These are phyloP conservation scores for Thymelicus acteon DNA, from an alignment of 2,888 invertebrate species.

Conservation along the genomic window DNA sequence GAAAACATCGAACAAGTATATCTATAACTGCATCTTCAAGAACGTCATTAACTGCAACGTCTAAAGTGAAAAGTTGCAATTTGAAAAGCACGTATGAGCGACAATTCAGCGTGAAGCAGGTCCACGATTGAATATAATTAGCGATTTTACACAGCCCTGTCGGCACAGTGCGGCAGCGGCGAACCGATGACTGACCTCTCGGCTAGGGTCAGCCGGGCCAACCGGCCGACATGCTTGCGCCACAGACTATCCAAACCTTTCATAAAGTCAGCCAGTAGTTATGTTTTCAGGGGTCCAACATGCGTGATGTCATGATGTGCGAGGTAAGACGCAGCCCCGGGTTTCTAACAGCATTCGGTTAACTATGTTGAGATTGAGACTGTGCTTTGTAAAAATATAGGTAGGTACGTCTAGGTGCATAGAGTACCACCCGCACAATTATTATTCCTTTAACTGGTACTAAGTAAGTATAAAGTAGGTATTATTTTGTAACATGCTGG, in stretches of 20 bases:
- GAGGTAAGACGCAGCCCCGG: background rate
- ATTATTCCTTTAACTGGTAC: no score
- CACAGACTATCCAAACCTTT: slow-evolving; percentile 44
- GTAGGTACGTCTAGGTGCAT: background rate
- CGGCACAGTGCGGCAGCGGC: slow-evolving; percentile 48
- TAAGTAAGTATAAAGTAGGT: no score
- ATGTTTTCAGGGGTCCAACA: background rate
- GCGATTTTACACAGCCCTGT: slow-evolving; percentile 75
- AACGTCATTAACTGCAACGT: slow-evolving; percentile 23
- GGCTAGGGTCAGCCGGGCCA: slow-evolving; percentile 59
- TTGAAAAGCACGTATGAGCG: slow-evolving; percentile 48
- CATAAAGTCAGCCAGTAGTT: background rate
- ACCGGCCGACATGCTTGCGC: slow-evolving; percentile 52
- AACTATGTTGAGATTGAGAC: background rate
- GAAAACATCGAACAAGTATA: background rate
- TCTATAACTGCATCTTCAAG: background rate
- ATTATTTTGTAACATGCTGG: no score
- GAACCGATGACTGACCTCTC: slow-evolving; percentile 53
- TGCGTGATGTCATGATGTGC: background rate
- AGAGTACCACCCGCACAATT: no score
- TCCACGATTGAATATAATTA: slow-evolving; percentile 71
- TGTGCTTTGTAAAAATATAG: no score
- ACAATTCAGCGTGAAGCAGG: slow-evolving; percentile 53
- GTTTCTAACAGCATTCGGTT: background rate
- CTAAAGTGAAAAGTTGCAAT: slow-evolving; percentile 50